These are phyloP conservation scores for Drosophila takahashii DNA, from an alignment of 1,140 invertebrate genomes.

Conservation along the genomic window DNA sequence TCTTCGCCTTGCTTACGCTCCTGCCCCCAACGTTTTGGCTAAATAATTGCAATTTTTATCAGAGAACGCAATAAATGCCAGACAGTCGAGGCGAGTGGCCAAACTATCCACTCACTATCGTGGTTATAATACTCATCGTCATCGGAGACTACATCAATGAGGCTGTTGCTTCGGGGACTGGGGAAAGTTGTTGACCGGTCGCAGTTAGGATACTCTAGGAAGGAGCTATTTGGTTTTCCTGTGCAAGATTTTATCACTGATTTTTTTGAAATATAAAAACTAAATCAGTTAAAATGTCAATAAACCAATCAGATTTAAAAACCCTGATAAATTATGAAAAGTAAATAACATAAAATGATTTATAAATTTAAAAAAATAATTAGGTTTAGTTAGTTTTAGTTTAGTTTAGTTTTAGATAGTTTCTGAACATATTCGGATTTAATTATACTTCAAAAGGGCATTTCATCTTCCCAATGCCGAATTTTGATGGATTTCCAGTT, in stretches of 20 bases:
- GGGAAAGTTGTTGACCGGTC: conserved; percentile 38
- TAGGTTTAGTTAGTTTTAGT: too few relatives aligned
- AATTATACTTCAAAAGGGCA: not conserved
- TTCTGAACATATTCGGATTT: not conserved
- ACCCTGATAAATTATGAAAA: too few relatives aligned
- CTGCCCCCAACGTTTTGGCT: conserved; percentile 57
- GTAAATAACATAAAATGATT: too few relatives aligned
- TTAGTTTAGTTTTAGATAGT: too few relatives aligned
- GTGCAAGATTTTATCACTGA: not conserved
- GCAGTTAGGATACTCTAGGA: conserved; percentile 1
- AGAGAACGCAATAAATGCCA: conserved; percentile 73
- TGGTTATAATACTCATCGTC: conserved; percentile 77
- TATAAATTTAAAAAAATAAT: too few relatives aligned
- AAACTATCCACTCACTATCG: conserved; percentile 44
- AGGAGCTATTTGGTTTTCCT: not conserved
- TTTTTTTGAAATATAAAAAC: too few relatives aligned
- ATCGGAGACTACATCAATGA: conserved; percentile 50
- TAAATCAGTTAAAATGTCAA: too few relatives aligned
- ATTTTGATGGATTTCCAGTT: not conserved
- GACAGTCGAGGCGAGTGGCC: conserved; percentile 33
- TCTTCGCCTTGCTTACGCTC: conserved; percentile 8
- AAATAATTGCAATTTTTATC: conserved; percentile 83
- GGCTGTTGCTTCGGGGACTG: conserved; percentile 35
- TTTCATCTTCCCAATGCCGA: not conserved
- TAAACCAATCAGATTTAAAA: too few relatives aligned